Conservation (phyloP, 2,888 invertebrate species). For the Cantharis rufa region DNA sequence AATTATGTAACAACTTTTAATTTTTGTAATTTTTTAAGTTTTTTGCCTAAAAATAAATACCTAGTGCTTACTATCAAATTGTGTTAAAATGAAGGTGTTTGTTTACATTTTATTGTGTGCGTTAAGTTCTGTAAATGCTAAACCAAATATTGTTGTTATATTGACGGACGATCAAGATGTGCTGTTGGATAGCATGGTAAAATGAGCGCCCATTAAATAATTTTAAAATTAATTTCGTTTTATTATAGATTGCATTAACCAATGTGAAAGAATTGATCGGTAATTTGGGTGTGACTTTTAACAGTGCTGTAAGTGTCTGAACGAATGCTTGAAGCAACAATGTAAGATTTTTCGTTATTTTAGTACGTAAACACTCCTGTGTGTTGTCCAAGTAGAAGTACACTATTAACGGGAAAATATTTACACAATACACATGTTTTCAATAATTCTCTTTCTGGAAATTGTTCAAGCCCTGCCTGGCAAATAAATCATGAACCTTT, state of each 20-base stretch:
- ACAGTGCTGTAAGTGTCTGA: conserved; percentile 71
- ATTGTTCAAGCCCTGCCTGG: conserved; percentile 76
- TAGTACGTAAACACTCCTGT: conserved; percentile 85
- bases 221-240: conserved; percentile 32
- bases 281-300: conserved; percentile 68
- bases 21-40: conserved; percentile 9
- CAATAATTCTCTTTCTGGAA: conserved; percentile 80
- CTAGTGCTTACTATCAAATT: background rate
- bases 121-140: conserved; percentile 21
- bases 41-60: conserved; percentile 10
- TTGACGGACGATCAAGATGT: conserved; percentile 87
- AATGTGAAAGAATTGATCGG: conserved; percentile 66
- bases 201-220: background rate
- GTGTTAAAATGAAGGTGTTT: background rate
- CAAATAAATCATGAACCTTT: conserved; percentile 64
- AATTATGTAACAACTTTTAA: background rate
- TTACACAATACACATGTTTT: conserved; percentile 78
- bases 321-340: background rate
- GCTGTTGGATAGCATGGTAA: conserved; percentile 76
- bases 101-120: conserved; percentile 9
- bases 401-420: conserved; percentile 81
- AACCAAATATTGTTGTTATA: conserved; percentile 77
- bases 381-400: conserved; percentile 90
- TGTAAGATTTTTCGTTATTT: conserved; percentile 31
- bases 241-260: conserved; percentile 69